Conservation (phyloP, 2,113 vertebrate genomes). For the Cyrtonyx montezumae region DNA sequence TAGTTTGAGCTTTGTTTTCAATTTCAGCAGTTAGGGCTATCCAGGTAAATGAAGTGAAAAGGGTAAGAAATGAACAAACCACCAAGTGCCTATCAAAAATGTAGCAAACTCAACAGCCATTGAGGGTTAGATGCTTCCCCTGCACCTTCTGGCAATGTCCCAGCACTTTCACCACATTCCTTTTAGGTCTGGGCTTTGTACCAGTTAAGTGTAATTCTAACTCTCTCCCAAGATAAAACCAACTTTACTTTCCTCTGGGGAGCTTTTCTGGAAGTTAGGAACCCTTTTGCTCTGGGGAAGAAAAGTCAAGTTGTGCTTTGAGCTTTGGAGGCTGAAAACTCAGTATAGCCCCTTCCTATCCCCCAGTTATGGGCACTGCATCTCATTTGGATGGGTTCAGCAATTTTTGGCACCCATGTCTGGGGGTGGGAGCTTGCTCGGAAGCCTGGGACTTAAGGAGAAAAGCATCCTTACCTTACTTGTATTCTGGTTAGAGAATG, state of each 20-base stretch:
- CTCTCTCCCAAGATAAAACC: not conserved
- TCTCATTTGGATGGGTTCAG: not conserved
- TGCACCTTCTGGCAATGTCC: not conserved
- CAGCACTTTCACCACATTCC: fast-evolving
- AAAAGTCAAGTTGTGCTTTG: not conserved
- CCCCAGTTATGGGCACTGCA: not conserved
- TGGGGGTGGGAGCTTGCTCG: not conserved
- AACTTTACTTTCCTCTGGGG: not conserved
- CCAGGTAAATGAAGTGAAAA: not conserved
- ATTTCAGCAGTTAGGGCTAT: not conserved
- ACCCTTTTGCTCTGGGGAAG: not conserved
- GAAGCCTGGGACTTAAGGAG: not conserved
- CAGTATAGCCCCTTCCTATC: not conserved
- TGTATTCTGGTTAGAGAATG: not conserved
- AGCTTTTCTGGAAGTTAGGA: not conserved
- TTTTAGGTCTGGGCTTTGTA: not conserved
- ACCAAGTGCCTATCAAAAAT: not conserved
- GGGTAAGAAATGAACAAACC: not conserved
- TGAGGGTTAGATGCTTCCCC: not conserved
- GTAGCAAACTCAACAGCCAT: not conserved
- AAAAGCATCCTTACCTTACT: not conserved
- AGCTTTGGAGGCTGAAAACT: not conserved
- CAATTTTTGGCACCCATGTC: fast-evolving
- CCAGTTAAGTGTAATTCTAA: fast-evolving
- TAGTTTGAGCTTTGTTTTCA: not conserved